These are phyloP conservation scores for Lasioglossum malachurum DNA, from an alignment of 2,888 invertebrate species.

Conservation along the genomic window DNA sequence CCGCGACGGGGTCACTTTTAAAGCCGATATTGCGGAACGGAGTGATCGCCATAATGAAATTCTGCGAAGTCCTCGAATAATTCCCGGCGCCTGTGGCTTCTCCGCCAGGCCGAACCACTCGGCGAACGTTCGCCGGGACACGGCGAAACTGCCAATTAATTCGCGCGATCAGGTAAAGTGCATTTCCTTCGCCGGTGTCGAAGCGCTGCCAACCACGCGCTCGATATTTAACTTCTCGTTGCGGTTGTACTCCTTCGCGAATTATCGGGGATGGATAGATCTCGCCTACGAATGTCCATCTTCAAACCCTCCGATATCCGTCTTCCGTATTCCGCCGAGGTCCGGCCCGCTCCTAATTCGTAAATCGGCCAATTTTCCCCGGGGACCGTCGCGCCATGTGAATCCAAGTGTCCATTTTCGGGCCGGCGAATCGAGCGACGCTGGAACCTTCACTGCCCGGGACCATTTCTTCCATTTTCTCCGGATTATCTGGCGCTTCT, in stretches of 20 bases:
- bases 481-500: background rate
- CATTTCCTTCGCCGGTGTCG: background rate
- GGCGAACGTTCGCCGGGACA: background rate
- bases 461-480: background rate
- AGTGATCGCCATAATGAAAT: conserved; percentile 32
- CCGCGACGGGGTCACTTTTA: conserved; percentile 51
- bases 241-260: conserved; percentile 29
- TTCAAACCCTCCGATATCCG: conserved; percentile 14
- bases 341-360: background rate
- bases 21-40: conserved; percentile 54
- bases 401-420: conserved; percentile 14
- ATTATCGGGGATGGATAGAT: conserved; percentile 27
- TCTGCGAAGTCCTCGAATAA: conserved; percentile 20
- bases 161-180: background rate
- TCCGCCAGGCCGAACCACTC: background rate
- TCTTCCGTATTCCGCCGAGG: background rate
- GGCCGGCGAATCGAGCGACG: background rate
- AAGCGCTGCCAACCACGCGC: conserved; percentile 37
- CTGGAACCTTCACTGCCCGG: background rate
- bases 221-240: conserved; percentile 52
- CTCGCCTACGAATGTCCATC: conserved; percentile 5
- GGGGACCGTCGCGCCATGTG: background rate
- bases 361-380: background rate
- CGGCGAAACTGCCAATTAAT: background rate
- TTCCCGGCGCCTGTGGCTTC: background rate